Conservation (phyloP, 2,888 invertebrate species). For the Serrognathus titanus region DNA sequence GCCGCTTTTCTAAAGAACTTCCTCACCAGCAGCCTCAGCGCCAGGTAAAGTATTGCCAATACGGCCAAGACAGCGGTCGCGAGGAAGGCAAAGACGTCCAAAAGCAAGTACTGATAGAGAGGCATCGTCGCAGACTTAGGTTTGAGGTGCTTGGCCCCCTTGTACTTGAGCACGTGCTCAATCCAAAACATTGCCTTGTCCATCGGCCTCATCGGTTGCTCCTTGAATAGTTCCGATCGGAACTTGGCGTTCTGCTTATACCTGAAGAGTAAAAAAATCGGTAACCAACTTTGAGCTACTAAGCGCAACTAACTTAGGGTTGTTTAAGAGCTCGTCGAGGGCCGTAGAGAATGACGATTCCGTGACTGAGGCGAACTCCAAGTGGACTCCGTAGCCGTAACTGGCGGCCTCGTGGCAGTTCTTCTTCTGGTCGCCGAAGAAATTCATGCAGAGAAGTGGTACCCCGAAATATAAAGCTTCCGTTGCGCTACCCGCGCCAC, state of each 20-base stretch:
- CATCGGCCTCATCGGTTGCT: slow-evolving; percentile 33
- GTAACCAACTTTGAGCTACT: not conserved
- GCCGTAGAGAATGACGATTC: slow-evolving; percentile 44
- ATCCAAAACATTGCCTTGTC: slow-evolving; percentile 37
- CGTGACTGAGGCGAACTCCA: slow-evolving; percentile 37
- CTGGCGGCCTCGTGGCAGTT: slow-evolving; percentile 10
- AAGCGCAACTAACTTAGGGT: slow-evolving; percentile 34
- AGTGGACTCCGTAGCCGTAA: slow-evolving; percentile 13
- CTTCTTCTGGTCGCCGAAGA: slow-evolving; percentile 25
- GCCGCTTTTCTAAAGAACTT: not conserved
- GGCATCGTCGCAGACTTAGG: slow-evolving; percentile 25
- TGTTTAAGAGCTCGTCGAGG: slow-evolving; percentile 43
- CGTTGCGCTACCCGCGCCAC: slow-evolving; percentile 55
- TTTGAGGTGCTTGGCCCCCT: slow-evolving; percentile 31
- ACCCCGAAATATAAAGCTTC: slow-evolving; percentile 49
- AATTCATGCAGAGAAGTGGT: slow-evolving; percentile 25
- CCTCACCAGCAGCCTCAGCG: not conserved
- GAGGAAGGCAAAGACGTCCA: slow-evolving; percentile 30
- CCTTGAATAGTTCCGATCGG: slow-evolving; percentile 27
- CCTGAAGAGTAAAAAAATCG: slow-evolving; percentile 3
- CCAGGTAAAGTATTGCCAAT: not conserved
- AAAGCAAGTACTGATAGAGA: slow-evolving; percentile 32
- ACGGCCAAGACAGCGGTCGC: not conserved
- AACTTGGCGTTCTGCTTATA: slow-evolving; percentile 18
- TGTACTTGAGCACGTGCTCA: slow-evolving; percentile 33